Evolutionary conservation across 2,113 vertebrate species (phyloP).

Genomic region (Felis catus): DNA sequence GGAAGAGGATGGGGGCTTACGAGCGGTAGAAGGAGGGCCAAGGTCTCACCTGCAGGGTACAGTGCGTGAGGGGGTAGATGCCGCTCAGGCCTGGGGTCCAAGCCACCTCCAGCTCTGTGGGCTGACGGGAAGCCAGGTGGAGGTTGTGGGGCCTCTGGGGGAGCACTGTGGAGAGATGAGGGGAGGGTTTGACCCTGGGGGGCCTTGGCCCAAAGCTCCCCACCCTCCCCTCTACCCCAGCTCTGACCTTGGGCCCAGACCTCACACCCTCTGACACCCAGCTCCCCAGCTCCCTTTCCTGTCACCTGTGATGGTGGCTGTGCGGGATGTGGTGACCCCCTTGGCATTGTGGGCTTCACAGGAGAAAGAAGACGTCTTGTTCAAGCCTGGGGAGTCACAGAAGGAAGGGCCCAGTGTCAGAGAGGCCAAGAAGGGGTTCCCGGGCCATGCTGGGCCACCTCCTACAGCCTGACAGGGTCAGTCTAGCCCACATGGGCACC

Average conservation of each 20-base stretch:
- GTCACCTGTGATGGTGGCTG: constrained; percentile 90
- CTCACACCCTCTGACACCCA: background rate
- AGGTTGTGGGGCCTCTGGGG: constrained; percentile 85
- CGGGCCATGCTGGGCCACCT: background rate
- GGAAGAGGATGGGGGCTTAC: background rate
- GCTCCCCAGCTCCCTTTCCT: background rate
- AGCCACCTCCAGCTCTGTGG: constrained; percentile 81
- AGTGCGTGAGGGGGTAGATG: constrained; percentile 85
- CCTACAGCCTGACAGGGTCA: background rate
- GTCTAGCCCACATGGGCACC: background rate
- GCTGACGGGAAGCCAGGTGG: constrained; percentile 58
- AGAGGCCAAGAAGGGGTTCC: background rate
- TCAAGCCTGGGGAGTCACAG: constrained; percentile 85
- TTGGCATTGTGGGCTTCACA: constrained; percentile 93
- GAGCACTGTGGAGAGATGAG: constrained; percentile 82
- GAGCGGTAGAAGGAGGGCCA: background rate
- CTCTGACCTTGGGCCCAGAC: background rate
- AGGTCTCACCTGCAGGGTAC: constrained; percentile 89
- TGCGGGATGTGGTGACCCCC: constrained; percentile 90
- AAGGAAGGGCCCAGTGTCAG: background rate
- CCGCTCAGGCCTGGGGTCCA: constrained; percentile 91
- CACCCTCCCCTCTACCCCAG: background rate
- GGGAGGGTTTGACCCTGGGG: background rate
- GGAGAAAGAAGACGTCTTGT: constrained; percentile 90
- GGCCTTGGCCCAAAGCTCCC: background rate